phyloP scores from a whole-genome alignment of 2,797 vertebrate species.

The Hydrocynus forskahlii region DNA sequence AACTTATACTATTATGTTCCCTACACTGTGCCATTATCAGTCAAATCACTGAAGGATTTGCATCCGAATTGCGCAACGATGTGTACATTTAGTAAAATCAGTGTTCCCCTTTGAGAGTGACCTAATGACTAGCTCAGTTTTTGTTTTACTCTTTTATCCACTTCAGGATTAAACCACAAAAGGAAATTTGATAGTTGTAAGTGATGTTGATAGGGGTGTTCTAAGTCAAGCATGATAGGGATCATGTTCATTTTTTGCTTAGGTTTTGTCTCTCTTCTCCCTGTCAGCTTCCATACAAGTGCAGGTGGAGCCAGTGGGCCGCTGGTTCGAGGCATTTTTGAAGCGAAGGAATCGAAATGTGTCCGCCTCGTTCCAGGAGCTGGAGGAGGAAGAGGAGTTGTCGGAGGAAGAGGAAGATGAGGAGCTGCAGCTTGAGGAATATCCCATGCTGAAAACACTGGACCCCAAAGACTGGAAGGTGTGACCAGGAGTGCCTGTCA shows the following conservation, averaged over 20 bases:
- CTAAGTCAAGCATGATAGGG: no score
- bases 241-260: background rate
- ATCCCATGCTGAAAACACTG: constrained; percentile 92
- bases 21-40: background rate
- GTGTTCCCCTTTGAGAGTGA: background rate
- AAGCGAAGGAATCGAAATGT: constrained; percentile 91
- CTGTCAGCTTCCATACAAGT: constrained; percentile 84
- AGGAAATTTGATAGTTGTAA: no score
- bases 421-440: constrained; percentile 93
- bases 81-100: background rate
- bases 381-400: constrained; percentile 94
- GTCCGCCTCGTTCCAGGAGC: constrained; percentile 94
- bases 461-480: constrained; percentile 99
- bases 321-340: constrained; percentile 97
- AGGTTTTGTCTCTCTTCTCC: background rate
- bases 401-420: constrained; percentile 96
- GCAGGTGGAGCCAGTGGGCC: constrained; percentile 95
- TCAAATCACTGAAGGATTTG: background rate
- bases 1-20: background rate
- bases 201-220: no score
- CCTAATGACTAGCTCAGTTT: background rate
- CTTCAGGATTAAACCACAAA: no score
- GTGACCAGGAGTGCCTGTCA: constrained; percentile 5
- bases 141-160: background rate
- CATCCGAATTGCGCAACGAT: background rate